Percentiles rank a stretch among this genome's conserved stretches.
phyloP scores from a whole-genome alignment of 2,888 invertebrate species.

The Monopis laevigella region DNA sequence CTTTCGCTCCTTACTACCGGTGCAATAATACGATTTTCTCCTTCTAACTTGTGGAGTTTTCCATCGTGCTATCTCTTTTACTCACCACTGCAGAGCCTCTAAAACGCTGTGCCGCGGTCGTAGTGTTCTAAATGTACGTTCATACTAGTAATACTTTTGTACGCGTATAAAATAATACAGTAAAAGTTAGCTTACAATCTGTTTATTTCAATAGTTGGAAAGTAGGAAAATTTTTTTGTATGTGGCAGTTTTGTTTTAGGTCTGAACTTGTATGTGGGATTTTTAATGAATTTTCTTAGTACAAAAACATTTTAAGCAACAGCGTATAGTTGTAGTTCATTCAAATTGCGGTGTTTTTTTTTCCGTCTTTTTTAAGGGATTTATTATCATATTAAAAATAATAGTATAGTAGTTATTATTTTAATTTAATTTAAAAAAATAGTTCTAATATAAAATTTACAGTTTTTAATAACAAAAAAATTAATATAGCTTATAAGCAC shows the following conservation, averaged over 20 bases:
- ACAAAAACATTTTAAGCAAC: constrained; percentile 14
- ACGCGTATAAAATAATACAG: not conserved
- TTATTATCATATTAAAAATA: too few relatives aligned
- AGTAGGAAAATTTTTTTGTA: not conserved
- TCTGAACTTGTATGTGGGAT: not conserved
- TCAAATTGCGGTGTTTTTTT: not conserved
- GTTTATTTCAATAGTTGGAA: not conserved
- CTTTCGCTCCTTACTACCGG: constrained; percentile 68
- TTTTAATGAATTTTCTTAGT: constrained; percentile 16
- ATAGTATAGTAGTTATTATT: too few relatives aligned
- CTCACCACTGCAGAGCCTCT: constrained; percentile 64
- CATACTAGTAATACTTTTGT: constrained; percentile 6
- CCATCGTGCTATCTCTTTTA: constrained; percentile 33
- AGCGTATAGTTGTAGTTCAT: too few relatives aligned
- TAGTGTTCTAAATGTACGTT: constrained; percentile 22
- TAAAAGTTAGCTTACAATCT: not conserved
- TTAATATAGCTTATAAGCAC: too few relatives aligned
- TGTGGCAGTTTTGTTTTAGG: not conserved
- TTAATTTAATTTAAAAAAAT: too few relatives aligned
- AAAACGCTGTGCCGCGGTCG: constrained; percentile 58
- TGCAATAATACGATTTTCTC: constrained; percentile 52
- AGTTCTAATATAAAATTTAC: too few relatives aligned
- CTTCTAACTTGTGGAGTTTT: constrained; percentile 25
- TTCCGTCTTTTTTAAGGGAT: too few relatives aligned
- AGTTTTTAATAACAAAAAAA: too few relatives aligned